Evolutionary conservation across 2,797 vertebrate genomes (phyloP), one percentile per base, ranked within the genome.

Genomic region (Lemur catta): DNA sequence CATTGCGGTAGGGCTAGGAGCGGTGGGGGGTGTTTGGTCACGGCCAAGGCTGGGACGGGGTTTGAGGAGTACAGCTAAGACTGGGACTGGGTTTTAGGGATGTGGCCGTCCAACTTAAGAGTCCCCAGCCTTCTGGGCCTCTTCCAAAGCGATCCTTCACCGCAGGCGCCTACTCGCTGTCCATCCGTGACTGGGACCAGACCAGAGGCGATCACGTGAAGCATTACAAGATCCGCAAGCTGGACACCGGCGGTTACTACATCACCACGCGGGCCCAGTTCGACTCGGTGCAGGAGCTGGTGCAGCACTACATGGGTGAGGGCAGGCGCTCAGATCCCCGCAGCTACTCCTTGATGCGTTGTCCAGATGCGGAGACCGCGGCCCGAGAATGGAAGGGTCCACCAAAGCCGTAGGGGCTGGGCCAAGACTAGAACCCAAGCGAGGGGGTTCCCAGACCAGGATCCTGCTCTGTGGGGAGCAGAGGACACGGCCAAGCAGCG

Each of bases 151-250:
- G 86, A 75, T 17, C n/a, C 57, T 79, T 82, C 46, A 55, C 38
- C 74, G 41, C 85, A 99, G 99, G 99, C 22, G 99, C 99, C 74
- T 99, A 99, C 97, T 99, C 99, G 61, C 98, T 99, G 95, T 99
- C 99, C 86, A 99, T 99, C 97, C 99, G 99, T 20, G 99, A 99
- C 97, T 99, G 99, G 99, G 99, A 99, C 0, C 99, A 99, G 63
- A 98, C 90, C 86, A 99, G 99, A 96, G 99, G 99, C 0, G 99
- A 99, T 74, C 99, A 99, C 0, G 99, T 99, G 89, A 99, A 99
- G 98, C 99, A 99, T 98, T 99, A 99, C 98, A 99, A 99, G 98
- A 99, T 99, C 97, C 99, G 99, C 59, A 99, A 99, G 91, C 98
- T 99, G 98, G 99, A 99, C 97, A 99, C 98, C 0, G 99, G 99